phyloP scores from a whole-genome alignment of 2,113 vertebrate species.

The Boulengeromyrus knoepffleri region DNA sequence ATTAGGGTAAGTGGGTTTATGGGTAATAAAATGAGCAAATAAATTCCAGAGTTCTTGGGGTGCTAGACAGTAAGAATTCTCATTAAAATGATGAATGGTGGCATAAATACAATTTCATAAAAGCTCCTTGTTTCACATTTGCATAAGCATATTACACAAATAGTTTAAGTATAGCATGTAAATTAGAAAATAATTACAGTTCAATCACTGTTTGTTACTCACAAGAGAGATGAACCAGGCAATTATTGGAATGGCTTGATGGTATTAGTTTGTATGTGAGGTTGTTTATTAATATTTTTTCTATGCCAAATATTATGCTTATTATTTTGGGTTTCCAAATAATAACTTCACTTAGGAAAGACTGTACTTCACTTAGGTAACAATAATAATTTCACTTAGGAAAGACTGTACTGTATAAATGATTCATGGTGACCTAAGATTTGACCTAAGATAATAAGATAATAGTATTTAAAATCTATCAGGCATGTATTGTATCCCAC shows the following conservation, averaged over 20 bases:
- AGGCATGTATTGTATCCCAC: background rate
- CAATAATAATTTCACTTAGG: background rate
- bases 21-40: conserved; percentile 10
- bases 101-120: conserved; percentile 14
- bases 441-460: background rate
- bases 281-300: background rate
- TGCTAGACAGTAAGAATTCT: background rate
- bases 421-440: background rate
- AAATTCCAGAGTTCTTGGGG: background rate
- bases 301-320: background rate
- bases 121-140: background rate
- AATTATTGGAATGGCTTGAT: background rate
- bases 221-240: background rate
- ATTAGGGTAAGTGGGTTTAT: conserved; percentile 6
- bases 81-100: conserved; percentile 5
- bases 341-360: background rate
- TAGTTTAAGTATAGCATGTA: background rate
- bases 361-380: background rate
- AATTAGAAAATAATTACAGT: conserved; percentile 11
- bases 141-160: background rate
- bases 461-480: background rate
- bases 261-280: background rate
- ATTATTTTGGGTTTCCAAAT: background rate
- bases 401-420: background rate
- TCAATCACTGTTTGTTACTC: background rate